Conservation (phyloP, 2,888 invertebrate species). For the Mesoligia furuncula region DNA sequence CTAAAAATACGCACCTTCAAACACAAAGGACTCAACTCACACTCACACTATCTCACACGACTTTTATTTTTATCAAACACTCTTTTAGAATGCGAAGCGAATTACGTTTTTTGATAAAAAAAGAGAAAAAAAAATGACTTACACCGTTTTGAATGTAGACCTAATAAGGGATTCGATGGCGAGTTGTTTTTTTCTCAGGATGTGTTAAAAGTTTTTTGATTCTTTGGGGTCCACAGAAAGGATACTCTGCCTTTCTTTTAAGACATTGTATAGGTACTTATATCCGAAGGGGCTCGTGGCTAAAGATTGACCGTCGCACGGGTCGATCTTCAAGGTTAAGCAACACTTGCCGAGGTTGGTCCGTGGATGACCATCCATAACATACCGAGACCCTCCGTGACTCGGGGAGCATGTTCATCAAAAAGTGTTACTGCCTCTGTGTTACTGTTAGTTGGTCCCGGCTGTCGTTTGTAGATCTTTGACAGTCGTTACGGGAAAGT, state of each 20-base stretch:
- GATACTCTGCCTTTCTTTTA: background rate
- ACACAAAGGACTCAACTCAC: slow-evolving; percentile 36
- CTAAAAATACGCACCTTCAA: slow-evolving; percentile 40
- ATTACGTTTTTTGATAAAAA: slow-evolving; percentile 39
- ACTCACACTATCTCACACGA: background rate
- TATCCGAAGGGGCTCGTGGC: background rate
- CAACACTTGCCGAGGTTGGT: too few relatives aligned
- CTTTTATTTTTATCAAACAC: slow-evolving; percentile 54
- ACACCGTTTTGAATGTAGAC: slow-evolving; percentile 49
- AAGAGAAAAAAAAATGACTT: slow-evolving; percentile 11
- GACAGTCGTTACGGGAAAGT: too few relatives aligned
- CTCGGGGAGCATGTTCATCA: too few relatives aligned
- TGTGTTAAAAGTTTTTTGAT: slow-evolving; percentile 17
- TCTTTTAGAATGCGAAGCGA: slow-evolving; percentile 52
- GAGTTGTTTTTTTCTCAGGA: slow-evolving; percentile 18
- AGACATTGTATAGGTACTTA: background rate
- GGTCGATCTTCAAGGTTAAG: too few relatives aligned
- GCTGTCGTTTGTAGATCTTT: too few relatives aligned
- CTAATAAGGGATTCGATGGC: slow-evolving; percentile 32
- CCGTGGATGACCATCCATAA: too few relatives aligned
- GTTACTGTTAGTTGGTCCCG: too few relatives aligned
- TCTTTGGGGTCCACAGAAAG: slow-evolving; percentile 15
- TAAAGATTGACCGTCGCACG: too few relatives aligned
- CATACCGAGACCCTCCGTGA: too few relatives aligned
- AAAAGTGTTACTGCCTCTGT: too few relatives aligned